Base-by-base conservation (phyloP, 2,797 vertebrate genomes). In the Ficedula albicollis region DNA sequence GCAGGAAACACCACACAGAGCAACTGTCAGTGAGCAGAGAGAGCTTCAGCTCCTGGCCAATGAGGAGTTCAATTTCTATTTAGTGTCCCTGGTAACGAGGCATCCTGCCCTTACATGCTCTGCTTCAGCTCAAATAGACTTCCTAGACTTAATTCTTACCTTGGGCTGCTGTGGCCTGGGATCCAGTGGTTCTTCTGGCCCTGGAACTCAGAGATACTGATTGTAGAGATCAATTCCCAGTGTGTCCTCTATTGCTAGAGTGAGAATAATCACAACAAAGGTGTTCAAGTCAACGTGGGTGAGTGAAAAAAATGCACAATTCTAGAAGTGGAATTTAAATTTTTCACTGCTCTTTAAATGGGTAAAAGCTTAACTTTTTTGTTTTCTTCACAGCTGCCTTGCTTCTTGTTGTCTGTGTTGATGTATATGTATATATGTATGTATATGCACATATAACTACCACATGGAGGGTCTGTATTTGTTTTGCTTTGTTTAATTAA, bases 401-500 rank as follows among this genome's bases (percentile, higher is more conserved):
- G 80, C 84, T 84, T 43, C 74, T 76, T 44, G 12, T 76, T 63
- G 29, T 64, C 69, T 76, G 14, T 75, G 23, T 63, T 48, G n/a
- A 39, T 69, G 48, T 19, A 20, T 4, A 23, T 46, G 44, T 46
- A 9, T 70, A 10, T 52, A 13, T 59, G 9, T 62, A 34, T 68
- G 43, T 55, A 26, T 66, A 27, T 64, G 58, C 77, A n/a, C 54
- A 38, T 54, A 21, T 13, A 95, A 83, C 84, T 89, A 66, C 93
- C 62, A 84, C 27, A 3, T 89, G 89, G 93, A 84, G 77, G 38
- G 30, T 83, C 92, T 97, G 91, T 94, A 32, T 96, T 95, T 93
- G 51, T 93, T 94, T 43, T 76, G 46, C 66, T 66, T 48, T 94
- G 51, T 95, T 96, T 93, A 58, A 88, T 97, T 96, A 95, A 96